Percentiles rank a stretch among this genome's conserved stretches.
These are phyloP conservation scores for Macrotrachela quadricornifera DNA, from an alignment of 1,140 invertebrate genomes.

Conservation along the genomic window DNA sequence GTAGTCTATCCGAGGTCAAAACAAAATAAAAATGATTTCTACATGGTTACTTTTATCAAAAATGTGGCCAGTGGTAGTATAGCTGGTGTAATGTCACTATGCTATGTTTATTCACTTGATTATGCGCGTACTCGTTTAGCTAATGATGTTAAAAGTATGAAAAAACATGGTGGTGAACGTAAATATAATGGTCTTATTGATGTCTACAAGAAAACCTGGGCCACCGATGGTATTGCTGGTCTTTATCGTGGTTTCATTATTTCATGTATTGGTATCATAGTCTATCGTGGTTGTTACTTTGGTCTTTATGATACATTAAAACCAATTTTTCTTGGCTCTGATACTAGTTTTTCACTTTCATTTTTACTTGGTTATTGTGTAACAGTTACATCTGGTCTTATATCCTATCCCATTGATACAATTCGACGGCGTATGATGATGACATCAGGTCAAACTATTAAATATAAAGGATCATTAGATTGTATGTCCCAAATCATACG, in stretches of 20 bases:
- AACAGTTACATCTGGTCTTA: constrained; percentile 61
- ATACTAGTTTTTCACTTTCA: constrained; percentile 56
- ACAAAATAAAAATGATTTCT: constrained; percentile 18
- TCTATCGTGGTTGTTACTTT: constrained; percentile 63
- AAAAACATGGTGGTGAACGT: constrained; percentile 48
- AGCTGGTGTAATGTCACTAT: constrained; percentile 70
- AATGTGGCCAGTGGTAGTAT: constrained; percentile 74
- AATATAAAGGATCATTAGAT: constrained; percentile 37
- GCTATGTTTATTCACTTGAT: constrained; percentile 82
- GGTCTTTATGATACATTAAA: constrained; percentile 79
- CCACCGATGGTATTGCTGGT: constrained; percentile 58
- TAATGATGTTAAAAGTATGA: constrained; percentile 31
- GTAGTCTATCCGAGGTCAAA: constrained; percentile 46
- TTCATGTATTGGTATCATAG: constrained; percentile 40
- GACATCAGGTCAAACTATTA: constrained; percentile 37
- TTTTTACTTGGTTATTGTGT: constrained; percentile 59
- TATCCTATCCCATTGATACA: constrained; percentile 81
- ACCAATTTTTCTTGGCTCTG: constrained; percentile 53
- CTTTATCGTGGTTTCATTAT: constrained; percentile 78
- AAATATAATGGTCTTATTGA: constrained; percentile 67
- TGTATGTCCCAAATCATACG: constrained; percentile 34
- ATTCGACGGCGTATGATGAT: constrained; percentile 73
- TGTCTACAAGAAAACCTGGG: constrained; percentile 65
- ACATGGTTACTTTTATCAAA: constrained; percentile 23
- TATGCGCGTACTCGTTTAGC: constrained; percentile 65